Conservation (phyloP, 2,113 vertebrate genomes). For the Brachirus orientalis region DNA sequence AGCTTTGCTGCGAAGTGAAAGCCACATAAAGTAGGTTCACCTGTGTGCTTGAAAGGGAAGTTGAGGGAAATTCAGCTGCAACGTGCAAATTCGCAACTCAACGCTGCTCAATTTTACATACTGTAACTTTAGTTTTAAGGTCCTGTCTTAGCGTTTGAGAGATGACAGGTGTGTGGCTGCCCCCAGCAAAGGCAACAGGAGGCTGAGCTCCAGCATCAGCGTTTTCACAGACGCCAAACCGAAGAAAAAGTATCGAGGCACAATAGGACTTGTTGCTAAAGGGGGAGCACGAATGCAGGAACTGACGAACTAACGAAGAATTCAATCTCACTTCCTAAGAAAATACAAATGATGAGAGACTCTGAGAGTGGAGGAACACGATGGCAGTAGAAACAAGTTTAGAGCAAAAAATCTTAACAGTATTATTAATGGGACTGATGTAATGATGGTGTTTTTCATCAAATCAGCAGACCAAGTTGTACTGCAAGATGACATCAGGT, state of each 20-base stretch:
- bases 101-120: too few relatives aligned
- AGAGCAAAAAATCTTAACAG: not conserved
- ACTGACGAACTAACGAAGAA: slow-evolving; percentile 8
- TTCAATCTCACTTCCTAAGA: slow-evolving; percentile 11
- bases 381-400: not conserved
- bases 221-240: slow-evolving; percentile 31
- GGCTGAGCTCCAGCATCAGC: slow-evolving; percentile 28
- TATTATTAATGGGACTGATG: too few relatives aligned
- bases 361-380: too few relatives aligned
- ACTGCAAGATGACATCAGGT: too few relatives aligned
- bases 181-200: slow-evolving; percentile 74
- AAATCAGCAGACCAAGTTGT: too few relatives aligned
- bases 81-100: too few relatives aligned
- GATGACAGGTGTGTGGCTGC: slow-evolving; percentile 54
- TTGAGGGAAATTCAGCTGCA: too few relatives aligned
- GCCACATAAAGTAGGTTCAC: too few relatives aligned
- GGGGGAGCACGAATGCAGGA: slow-evolving; percentile 22
- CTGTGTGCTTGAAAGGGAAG: too few relatives aligned
- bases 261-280: slow-evolving; percentile 54
- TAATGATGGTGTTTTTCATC: too few relatives aligned
- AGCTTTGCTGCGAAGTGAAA: too few relatives aligned
- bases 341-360: slow-evolving; percentile 3
- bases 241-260: slow-evolving; percentile 72
- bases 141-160: slow-evolving; percentile 69
- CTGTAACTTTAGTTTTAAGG: slow-evolving; percentile 51